A percentile compares a stretch with the other conserved stretches of the same genome.
Evolutionary conservation across 2,888 invertebrate species (phyloP).

Genomic region (Girardia tigrina): DNA sequence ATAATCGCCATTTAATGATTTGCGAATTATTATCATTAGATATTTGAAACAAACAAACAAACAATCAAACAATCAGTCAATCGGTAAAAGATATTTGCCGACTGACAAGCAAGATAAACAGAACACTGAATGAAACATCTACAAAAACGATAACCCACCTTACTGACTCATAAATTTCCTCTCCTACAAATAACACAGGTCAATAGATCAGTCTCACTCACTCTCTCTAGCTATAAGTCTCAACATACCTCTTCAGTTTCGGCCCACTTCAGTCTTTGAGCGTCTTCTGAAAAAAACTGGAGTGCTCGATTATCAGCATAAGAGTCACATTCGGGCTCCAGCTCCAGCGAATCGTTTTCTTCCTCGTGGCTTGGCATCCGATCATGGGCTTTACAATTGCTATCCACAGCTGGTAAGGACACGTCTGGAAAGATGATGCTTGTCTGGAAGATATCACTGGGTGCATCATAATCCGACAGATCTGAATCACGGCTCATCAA

Average conservation of each 20-base stretch:
- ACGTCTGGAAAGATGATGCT: not conserved
- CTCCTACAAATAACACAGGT: too few relatives aligned
- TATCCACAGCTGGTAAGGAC: not conserved
- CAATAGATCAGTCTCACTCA: too few relatives aligned
- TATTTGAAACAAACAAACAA: too few relatives aligned
- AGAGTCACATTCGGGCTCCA: not conserved
- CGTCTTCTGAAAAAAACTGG: not conserved
- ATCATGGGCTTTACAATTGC: not conserved
- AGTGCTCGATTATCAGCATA: not conserved
- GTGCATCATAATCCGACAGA: not conserved
- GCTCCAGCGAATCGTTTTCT: not conserved
- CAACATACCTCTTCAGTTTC: slow-evolving; percentile 8
- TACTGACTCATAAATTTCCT: too few relatives aligned
- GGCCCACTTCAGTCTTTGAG: not conserved
- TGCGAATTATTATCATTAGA: too few relatives aligned
- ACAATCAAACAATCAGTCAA: too few relatives aligned
- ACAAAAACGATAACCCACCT: too few relatives aligned
- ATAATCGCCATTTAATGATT: too few relatives aligned
- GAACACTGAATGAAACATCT: too few relatives aligned
- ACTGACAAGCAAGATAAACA: too few relatives aligned
- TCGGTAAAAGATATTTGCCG: too few relatives aligned
- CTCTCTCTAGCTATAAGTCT: too few relatives aligned
- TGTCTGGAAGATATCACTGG: not conserved
- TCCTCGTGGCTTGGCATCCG: not conserved
- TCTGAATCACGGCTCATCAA: not conserved